Evolutionary conservation across 2,888 invertebrate species (phyloP).

Genomic region (Drepanosiphum platanoidis): DNA sequence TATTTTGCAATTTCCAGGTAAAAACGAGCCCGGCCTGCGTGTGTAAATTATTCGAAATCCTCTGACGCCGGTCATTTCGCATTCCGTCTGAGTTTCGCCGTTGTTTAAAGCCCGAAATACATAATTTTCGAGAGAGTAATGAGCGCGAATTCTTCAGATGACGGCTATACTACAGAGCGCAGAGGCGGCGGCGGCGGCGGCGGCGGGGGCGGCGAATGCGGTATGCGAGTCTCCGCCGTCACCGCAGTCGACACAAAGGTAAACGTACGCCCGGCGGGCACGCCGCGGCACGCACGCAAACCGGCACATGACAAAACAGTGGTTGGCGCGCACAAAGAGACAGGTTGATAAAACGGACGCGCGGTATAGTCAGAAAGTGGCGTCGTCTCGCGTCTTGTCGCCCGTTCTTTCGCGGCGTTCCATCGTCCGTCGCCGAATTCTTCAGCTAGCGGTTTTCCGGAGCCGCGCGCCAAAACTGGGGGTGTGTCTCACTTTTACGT

Average conservation of each 20-base stretch:
- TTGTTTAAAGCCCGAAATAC: constrained; percentile 42
- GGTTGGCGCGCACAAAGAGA: constrained; percentile 26
- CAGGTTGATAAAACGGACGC: constrained; percentile 33
- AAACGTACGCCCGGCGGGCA: neutral
- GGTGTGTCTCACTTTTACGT: too few species aligned
- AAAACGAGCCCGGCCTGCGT: neutral
- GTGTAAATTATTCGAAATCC: constrained; percentile 47
- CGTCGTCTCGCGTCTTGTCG: neutral
- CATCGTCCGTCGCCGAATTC: neutral
- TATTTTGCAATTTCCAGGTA: neutral
- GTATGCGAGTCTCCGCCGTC: constrained; percentile 1
- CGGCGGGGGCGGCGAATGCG: neutral
- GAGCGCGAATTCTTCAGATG: constrained; percentile 55
- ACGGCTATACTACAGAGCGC: neutral
- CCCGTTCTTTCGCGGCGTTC: constrained; percentile 8
- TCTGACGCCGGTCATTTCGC: constrained; percentile 46
- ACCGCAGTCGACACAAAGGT: constrained; percentile 44
- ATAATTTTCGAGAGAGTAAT: constrained; percentile 50
- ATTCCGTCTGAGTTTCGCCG: constrained; percentile 23
- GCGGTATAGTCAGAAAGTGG: neutral
- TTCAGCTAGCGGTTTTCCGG: neutral
- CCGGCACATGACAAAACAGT: neutral
- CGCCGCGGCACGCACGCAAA: neutral
- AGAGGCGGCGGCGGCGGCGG: too few species aligned
- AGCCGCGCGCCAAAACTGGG: too few species aligned